Evolutionary conservation across 1,140 invertebrate species (phyloP).

Genomic region (Phymastichus coffea): DNA sequence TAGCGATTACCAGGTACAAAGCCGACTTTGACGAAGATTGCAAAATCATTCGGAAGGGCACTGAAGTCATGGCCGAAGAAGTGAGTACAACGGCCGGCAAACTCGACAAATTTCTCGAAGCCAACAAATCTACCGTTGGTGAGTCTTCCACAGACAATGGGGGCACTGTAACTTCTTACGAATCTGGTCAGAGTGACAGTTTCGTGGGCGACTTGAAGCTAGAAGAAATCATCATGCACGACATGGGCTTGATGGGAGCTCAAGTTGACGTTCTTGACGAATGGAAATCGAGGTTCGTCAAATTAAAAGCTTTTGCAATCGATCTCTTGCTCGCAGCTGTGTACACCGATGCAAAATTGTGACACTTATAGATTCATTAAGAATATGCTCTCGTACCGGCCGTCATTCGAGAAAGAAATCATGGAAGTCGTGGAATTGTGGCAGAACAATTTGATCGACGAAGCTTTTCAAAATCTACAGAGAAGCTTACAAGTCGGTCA

Average conservation of each 20-base stretch:
- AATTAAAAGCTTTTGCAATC: too few species aligned
- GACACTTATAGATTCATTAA: constrained; percentile 7
- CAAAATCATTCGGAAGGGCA: constrained; percentile 18
- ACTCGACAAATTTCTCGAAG: constrained; percentile 22
- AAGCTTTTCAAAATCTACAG: neutral
- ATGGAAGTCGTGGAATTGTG: neutral
- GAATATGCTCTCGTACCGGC: constrained; percentile 1
- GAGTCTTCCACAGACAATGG: too few species aligned
- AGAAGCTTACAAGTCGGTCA: neutral
- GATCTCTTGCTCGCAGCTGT: too few species aligned
- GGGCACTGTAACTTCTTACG: neutral
- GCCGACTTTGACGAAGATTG: constrained; percentile 21
- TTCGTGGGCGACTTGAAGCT: neutral
- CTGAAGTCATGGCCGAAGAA: constrained; percentile 3
- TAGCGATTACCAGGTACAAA: constrained; percentile 20
- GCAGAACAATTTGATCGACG: neutral
- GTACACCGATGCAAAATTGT: too few species aligned
- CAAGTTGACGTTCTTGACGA: neutral
- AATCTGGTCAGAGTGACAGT: neutral
- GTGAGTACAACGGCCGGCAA: neutral
- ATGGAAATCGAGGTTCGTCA: constrained; percentile 11
- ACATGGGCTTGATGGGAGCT: neutral
- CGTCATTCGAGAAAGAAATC: neutral
- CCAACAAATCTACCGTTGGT: neutral
- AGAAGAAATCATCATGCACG: constrained; percentile 3